A percentile compares a stretch with the other conserved stretches of the same genome.
Conservation (phyloP, 2,888 invertebrate species). For the Lobophora halterata region DNA sequence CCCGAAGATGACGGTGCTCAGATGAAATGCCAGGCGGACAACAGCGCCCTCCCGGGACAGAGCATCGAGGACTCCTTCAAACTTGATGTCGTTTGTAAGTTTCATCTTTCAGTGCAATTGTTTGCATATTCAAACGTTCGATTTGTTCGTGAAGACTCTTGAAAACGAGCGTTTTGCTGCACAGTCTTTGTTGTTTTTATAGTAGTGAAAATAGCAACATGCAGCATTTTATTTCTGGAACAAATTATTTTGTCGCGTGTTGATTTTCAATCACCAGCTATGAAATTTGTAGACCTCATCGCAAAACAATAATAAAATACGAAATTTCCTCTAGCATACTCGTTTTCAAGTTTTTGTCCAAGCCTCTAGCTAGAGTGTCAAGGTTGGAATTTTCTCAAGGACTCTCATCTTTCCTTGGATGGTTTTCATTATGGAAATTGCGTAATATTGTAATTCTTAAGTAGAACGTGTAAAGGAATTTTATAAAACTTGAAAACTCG, state of each 20-base stretch:
- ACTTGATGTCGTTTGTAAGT: constrained; percentile 94
- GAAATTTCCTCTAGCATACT: constrained; percentile 11
- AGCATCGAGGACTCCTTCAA: constrained; percentile 90
- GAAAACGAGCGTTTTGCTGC: too few species aligned
- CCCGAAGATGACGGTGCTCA: constrained; percentile 92
- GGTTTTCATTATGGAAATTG: constrained; percentile 29
- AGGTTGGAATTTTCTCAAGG: constrained; percentile 23
- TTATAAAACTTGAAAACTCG: constrained; percentile 30
- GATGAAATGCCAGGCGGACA: constrained; percentile 92
- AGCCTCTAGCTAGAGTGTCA: constrained; percentile 22
- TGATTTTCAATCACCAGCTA: constrained; percentile 15
- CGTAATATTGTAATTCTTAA: constrained; percentile 30
- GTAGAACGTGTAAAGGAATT: constrained; percentile 25
- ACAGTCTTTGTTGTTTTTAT: too few species aligned
- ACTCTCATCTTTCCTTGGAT: constrained; percentile 31
- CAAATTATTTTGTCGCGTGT: too few species aligned
- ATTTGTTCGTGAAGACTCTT: neutral
- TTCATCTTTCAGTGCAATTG: constrained; percentile 1
- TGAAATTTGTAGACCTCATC: constrained; percentile 8
- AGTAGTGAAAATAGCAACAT: too few species aligned
- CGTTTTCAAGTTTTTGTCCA: constrained; percentile 15
- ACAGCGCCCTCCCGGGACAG: constrained; percentile 87
- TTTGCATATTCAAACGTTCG: neutral
- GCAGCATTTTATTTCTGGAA: too few species aligned
- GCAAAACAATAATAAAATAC: constrained; percentile 17